A percentile compares a stretch with the other conserved stretches of the same genome.
Evolutionary conservation across 2,113 vertebrate genomes (phyloP).

Genomic region (Spermophilus dauricus): DNA sequence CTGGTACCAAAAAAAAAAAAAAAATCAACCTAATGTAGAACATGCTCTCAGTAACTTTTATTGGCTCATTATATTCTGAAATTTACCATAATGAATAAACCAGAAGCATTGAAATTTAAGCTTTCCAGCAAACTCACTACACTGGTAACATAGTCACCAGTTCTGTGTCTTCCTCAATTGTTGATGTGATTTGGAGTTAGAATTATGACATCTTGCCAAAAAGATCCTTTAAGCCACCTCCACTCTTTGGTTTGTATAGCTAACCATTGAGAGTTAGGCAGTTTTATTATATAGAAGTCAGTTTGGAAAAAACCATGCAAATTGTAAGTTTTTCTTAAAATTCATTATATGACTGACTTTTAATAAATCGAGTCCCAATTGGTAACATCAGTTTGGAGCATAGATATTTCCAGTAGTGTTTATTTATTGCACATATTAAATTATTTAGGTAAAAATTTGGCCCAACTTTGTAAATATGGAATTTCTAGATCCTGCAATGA

Average conservation of each 20-base stretch:
- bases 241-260: neutral
- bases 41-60: neutral
- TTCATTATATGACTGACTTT: neutral
- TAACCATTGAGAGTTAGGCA: neutral
- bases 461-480: neutral
- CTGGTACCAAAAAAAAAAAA: too few species aligned
- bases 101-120: neutral
- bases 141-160: neutral
- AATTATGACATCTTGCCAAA: neutral
- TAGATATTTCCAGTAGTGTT: neutral
- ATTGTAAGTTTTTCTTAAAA: constrained; percentile 8
- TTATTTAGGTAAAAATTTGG: neutral
- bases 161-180: neutral
- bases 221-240: neutral
- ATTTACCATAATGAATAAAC: neutral
- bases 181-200: neutral
- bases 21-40: neutral
- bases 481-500: neutral
- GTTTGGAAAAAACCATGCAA: constrained; percentile 22
- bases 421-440: neutral
- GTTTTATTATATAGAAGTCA: neutral
- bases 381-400: neutral
- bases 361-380: neutral
- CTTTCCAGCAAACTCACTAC: neutral
- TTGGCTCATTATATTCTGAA: neutral